Conservation (phyloP, 92 coral and sea anemone species). For the Zoanthus solanderi region DNA sequence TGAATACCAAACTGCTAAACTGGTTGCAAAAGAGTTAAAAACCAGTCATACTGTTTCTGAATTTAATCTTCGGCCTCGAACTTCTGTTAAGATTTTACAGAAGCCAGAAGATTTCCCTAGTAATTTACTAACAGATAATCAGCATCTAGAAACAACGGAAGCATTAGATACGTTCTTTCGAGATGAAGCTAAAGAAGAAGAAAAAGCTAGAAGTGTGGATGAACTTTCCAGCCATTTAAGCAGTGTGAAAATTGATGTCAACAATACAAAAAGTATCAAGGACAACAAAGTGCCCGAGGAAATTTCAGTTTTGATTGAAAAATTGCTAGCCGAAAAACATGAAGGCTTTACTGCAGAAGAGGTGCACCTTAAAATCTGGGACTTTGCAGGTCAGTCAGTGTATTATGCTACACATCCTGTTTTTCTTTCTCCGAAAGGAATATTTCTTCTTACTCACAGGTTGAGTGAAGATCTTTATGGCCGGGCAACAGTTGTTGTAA, state of each 20-base stretch:
- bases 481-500: constrained; percentile 21
- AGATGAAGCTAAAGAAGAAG: not conserved
- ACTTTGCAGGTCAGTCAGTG: constrained; percentile 43
- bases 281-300: constrained; percentile 12
- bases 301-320: constrained; percentile 1
- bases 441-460: constrained; percentile 18
- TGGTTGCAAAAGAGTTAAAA: not conserved
- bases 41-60: not conserved
- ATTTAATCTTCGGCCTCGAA: not conserved
- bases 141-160: not conserved
- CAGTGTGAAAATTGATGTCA: not conserved
- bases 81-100: not conserved
- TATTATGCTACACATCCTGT: constrained; percentile 51
- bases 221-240: no score
- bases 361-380: constrained; percentile 24
- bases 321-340: constrained; percentile 1
- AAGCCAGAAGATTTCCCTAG: not conserved
- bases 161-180: not conserved
- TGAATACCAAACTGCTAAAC: constrained; percentile 19
- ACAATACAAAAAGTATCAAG: not conserved
- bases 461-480: constrained; percentile 13
- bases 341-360: not conserved
- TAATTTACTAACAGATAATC: not conserved
- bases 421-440: constrained; percentile 12
- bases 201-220: no score